Evolutionary conservation across 2,888 invertebrate genomes (phyloP), one percentile per base, ranked within the genome.

Genomic region (Ormyrus thymus): DNA sequence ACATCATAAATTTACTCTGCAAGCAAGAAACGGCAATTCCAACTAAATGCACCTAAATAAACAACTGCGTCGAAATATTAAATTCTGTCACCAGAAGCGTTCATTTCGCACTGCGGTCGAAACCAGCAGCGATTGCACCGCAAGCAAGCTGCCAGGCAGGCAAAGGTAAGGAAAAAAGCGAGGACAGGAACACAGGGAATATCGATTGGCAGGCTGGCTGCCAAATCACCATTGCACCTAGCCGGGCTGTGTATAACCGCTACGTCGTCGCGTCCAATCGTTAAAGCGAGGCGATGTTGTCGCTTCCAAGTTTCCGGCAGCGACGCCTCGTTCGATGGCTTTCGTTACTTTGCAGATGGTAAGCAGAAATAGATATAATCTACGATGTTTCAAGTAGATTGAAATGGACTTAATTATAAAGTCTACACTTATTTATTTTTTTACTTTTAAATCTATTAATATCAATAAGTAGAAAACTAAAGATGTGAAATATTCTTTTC

Each of bases 181-280:
- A 11, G 43, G 7, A 7, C 43, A 50, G 9, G 29, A 29, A 29
- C 29, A 29, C 46, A 62, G 51, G 59, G 43, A 56, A 62, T 68
- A 78, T 78, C 61, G 78, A 78, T 68, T 66, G 72, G 13, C 6
- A 48, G 53, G 45, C 55, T 43, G 48, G 61, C 29, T 78, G 72
- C 68, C 77, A 78, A 78, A 78, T 72, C 61, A 68, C 72, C 48
- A 55, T 55, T 61, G 66, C 66, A 71, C 45, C 43, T 48, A 56
- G 62, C 55, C 13, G 51, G 29, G 29, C 29, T 29, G 29, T 4
- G 29, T 29, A 29, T 29, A 29, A 29, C 29, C 29, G 29, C 29
- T 2, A 29, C 29, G 29, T 29, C 29, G 29, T 29, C 51, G 64
- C 43, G 65, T 43, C 9, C 45, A n/a, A 58, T 62, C 64, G 64